A percentile compares a stretch with the other conserved stretches of the same genome.
phyloP scores from a whole-genome alignment of 2,113 vertebrate species.

The Pleuronectes platessa region DNA sequence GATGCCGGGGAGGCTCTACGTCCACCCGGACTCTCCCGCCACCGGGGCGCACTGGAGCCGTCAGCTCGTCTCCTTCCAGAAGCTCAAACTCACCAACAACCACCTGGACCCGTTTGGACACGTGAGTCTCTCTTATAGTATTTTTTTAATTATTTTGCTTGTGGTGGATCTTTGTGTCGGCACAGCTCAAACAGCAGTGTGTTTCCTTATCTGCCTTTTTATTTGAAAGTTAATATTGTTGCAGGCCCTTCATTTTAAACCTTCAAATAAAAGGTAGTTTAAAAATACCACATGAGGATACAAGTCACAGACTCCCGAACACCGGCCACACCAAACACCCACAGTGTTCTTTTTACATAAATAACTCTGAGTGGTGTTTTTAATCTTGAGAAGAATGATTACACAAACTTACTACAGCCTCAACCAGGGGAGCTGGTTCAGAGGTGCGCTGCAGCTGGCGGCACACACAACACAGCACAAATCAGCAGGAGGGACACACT shows the following conservation, averaged over 20 bases:
- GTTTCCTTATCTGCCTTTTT: neutral
- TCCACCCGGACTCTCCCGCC: slow-evolving; percentile 96
- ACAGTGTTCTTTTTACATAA: slow-evolving; percentile 37
- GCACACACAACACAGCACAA: neutral
- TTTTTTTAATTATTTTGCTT: neutral
- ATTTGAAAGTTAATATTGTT: neutral
- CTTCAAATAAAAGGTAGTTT: neutral
- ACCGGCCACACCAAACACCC: neutral
- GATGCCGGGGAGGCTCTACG: slow-evolving; percentile 95
- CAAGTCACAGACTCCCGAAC: neutral
- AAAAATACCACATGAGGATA: neutral
- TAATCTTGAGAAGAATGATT: slow-evolving; percentile 24
- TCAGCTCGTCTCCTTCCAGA: slow-evolving; percentile 98
- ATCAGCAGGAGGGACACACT: neutral
- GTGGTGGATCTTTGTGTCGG: neutral
- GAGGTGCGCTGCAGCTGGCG: neutral
- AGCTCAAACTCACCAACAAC: slow-evolving; percentile 98
- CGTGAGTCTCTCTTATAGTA: slow-evolving; percentile 80
- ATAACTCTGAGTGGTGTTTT: slow-evolving; percentile 27
- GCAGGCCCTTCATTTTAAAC: neutral
- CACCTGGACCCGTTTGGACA: slow-evolving; percentile 98
- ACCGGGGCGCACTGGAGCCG: slow-evolving; percentile 97
- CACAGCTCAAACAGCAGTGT: too few species aligned
- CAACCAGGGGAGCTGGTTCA: neutral
- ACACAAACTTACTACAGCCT: neutral